Percentiles rank a stretch among this genome's conserved stretches.
Conservation (phyloP, 2,797 vertebrate species). For the Rhincodon typus region DNA sequence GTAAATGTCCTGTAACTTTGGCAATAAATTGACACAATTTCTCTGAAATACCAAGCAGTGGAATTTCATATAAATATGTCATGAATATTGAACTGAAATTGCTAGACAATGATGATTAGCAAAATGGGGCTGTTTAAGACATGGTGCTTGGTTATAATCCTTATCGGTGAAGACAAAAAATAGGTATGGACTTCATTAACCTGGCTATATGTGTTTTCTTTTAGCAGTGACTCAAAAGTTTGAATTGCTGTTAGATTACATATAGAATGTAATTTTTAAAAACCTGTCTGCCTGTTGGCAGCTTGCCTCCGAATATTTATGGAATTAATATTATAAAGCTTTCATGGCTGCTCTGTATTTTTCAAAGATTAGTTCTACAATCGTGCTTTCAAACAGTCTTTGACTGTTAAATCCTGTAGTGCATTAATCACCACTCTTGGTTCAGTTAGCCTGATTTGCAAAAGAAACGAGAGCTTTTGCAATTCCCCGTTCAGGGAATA, state of each 20-base stretch:
- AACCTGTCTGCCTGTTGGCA: not conserved
- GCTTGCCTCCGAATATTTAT: not conserved
- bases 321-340: constrained; percentile 15
- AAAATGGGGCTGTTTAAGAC: not conserved
- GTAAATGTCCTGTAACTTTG: not conserved
- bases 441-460: not conserved
- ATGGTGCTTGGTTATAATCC: not conserved
- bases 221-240: not conserved
- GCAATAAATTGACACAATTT: not conserved
- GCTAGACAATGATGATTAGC: not conserved
- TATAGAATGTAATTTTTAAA: not conserved
- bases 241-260: not conserved
- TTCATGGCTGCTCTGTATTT: not conserved
- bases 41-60: not conserved
- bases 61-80: not conserved
- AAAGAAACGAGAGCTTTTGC: not conserved
- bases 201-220: not conserved
- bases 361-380: constrained; percentile 19
- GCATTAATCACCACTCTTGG: not conserved
- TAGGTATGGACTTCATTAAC: not conserved
- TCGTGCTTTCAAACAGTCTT: constrained; percentile 15
- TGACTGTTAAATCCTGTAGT: not conserved
- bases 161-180: not conserved
- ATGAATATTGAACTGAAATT: not conserved
- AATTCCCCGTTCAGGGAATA: not conserved